These are phyloP conservation scores for Calameuta pallipes DNA, from an alignment of 2,888 invertebrate species.

Conservation along the genomic window DNA sequence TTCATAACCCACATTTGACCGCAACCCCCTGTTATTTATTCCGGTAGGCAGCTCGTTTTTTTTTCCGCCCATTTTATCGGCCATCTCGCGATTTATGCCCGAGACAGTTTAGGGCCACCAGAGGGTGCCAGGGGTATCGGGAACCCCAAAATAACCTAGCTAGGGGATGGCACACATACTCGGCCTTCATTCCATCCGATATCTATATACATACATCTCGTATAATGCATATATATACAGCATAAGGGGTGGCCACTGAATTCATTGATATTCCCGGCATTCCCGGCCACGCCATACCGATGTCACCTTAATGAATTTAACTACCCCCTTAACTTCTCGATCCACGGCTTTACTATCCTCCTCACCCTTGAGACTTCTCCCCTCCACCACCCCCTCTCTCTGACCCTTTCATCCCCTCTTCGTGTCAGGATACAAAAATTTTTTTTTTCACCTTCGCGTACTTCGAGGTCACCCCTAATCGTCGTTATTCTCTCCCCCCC, in stretches of 20 bases:
- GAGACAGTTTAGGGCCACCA: slow-evolving; percentile 16
- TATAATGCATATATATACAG: background rate
- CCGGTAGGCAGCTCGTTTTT: slow-evolving; percentile 33
- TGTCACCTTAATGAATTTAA: slow-evolving; percentile 48
- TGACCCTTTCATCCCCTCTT: background rate
- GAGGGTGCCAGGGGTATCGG: slow-evolving; percentile 20
- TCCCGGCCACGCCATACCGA: slow-evolving; percentile 30
- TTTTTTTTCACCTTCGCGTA: too few relatives aligned
- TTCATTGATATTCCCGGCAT: slow-evolving; percentile 46
- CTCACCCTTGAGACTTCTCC: background rate
- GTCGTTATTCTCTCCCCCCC: slow-evolving; percentile 4
- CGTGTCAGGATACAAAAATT: too few relatives aligned
- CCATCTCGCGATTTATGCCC: slow-evolving; percentile 45
- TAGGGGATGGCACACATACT: too few relatives aligned
- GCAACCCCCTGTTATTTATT: slow-evolving; percentile 43
- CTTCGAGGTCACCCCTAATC: background rate
- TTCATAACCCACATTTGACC: slow-evolving; percentile 39
- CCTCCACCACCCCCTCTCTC: slow-evolving; percentile 13
- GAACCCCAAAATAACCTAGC: slow-evolving; percentile 30
- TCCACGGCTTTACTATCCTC: slow-evolving; percentile 12
- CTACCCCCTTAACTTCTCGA: slow-evolving; percentile 29
- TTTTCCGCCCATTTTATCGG: slow-evolving; percentile 44
- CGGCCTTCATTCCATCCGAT: too few relatives aligned
- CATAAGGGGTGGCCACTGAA: slow-evolving; percentile 17
- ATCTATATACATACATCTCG: slow-evolving; percentile 4